These are phyloP conservation scores for Tyria jacobaeae DNA, from an alignment of 2,888 invertebrate species.

Conservation along the genomic window DNA sequence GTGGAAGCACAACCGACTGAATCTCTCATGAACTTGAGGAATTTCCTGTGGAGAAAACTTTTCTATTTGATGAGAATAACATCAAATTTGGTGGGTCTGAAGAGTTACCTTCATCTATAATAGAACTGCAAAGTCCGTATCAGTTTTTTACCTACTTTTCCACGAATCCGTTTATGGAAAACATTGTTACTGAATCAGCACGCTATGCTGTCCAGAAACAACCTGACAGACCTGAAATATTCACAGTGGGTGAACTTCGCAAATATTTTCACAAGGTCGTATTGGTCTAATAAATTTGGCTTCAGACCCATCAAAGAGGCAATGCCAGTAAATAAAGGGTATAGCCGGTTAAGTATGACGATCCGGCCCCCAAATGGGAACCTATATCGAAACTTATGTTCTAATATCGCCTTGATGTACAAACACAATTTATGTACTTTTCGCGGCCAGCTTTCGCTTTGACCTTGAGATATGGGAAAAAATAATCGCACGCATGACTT, in stretches of 20 bases:
- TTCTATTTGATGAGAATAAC: background rate
- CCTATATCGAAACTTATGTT: no score
- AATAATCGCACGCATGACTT: no score
- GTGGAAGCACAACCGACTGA: no score
- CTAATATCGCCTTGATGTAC: no score
- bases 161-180: conserved; percentile 32
- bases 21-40: background rate
- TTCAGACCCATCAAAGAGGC: conserved; percentile 28
- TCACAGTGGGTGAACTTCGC: conserved; percentile 13
- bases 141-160: conserved; percentile 34
- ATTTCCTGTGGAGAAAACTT: background rate
- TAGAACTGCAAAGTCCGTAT: conserved; percentile 36
- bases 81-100: conserved; percentile 16
- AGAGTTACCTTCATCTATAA: conserved; percentile 29
- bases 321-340: conserved; percentile 33
- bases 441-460: no score
- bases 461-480: no score
- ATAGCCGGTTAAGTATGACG: no score
- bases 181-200: conserved; percentile 31
- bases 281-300: conserved; percentile 39
- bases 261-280: conserved; percentile 31
- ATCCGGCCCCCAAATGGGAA: no score
- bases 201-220: conserved; percentile 33
- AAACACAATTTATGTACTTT: no score
- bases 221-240: conserved; percentile 28